Base-by-base conservation (phyloP, 2,888 invertebrate species). In the Sphecodes monilicornis region DNA sequence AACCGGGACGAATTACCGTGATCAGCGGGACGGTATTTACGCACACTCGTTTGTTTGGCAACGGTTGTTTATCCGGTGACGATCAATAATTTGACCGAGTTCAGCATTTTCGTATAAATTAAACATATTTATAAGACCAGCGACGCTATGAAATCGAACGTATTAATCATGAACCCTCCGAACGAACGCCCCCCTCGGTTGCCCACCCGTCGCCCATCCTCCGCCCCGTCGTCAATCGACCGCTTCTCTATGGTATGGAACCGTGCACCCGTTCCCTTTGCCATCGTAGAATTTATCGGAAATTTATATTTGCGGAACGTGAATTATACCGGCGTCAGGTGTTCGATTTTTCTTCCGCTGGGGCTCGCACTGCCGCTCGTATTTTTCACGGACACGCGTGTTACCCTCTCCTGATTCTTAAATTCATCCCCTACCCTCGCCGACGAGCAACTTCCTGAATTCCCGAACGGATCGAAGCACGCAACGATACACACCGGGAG, bases 271-370 rank as follows among this genome's bases (percentile, higher is more conserved):
- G 32, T n/a, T 16, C 64, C 32, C 68, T 18, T 41, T 54, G 66
- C 73, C 66, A n/a, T 39, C 64, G 39, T 84, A 41, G 46, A 84
- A 79, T 85, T 75, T 84, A 84, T 84, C 79, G 85, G 60, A 73
- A 79, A 84, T 85, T 85, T 85, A 84, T 84, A 84, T 84, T 85
- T 79, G 84, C 78, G 66, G 78, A 60, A 26, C 79, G 84, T 85
- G 85, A 84, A 85, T 85, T 85, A 85, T 84, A 79, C n/a, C 68
- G 60, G 84, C 79, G 84, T 84, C 85, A 84, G 85, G 85, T 79
- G 85, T 70, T 84, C 84, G 78, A 84, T 84, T 84, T 84, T 76
- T 79, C 71, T 75, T 73, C 68, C 16, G 29, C 79, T 50, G 32
- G 64, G 50, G 57, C 29, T 54, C 60, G 54, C 36, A 36, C 22